Base-by-base conservation (phyloP, 2,797 vertebrate genomes). In the Columba guinea region DNA sequence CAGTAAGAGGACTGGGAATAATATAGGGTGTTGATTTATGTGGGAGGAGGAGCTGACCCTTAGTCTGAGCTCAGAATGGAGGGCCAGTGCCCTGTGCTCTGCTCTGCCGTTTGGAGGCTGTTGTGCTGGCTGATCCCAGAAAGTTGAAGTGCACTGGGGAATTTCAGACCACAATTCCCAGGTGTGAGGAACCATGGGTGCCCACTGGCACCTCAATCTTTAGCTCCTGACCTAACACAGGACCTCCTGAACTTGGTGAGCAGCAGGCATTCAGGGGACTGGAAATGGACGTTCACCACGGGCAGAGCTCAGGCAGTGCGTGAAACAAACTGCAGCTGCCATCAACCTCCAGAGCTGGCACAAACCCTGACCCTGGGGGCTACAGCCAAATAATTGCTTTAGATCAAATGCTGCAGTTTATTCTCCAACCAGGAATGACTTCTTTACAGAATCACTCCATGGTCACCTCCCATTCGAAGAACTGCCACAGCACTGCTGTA, bases 141-240 rank as follows among this genome's bases (percentile, higher is more conserved):
- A 82, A 59, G 21, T 53, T 58, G 51, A 93, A 94, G 28, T 52
- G 28, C 35, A 34, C 48, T 83, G 73, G 52, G 52, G 7, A 94
- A 73, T 63, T 80, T 80, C 58, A 59, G 28, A 28, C 17, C 10
- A 3, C 55, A 68, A 64, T 94, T 51, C 8, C 34, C 19, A 59
- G 26, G 4, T 18, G 4, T 10, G 32, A 41, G 17, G 26, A 84
- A 8, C 30, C 56, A n/a, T 0, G 0, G 9, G 58, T 9, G 11
- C 5, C 39, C 4, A 1, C 32, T 58, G 51, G 26, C 19, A 70
- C 13, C 11, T 60, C 1, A 1, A 65, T 18, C 19, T 63, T 59
- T 30, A 71, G 28, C 49, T 81, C 32, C 9, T 7, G 2, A 0
- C 37, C 56, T 64, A 34, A 27, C 0, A 0, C n/a, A 41, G 58